A percentile compares a stretch with the other conserved stretches of the same genome.
These are phyloP conservation scores for Trichopoda pennipes DNA, from an alignment of 2,888 invertebrate genomes.

Conservation along the genomic window DNA sequence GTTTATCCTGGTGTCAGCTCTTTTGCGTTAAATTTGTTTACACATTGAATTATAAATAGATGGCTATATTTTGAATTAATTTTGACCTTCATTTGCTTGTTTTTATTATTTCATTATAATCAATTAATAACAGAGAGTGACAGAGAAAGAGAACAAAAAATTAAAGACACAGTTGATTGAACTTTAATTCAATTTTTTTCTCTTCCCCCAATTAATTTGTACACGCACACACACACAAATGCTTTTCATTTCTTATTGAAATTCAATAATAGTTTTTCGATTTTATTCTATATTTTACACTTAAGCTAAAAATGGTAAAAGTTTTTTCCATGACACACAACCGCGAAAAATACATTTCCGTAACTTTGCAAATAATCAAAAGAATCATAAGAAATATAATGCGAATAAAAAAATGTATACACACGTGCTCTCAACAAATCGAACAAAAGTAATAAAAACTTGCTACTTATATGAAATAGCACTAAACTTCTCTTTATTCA, in stretches of 20 bases:
- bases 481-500: not conserved
- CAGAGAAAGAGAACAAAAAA: not conserved
- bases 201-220: not conserved
- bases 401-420: not conserved
- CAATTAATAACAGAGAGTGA: not conserved
- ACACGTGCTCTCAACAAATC: constrained; percentile 48
- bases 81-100: constrained; percentile 34
- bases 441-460: constrained; percentile 32
- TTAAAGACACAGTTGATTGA: too few relatives aligned
- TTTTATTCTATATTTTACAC: not conserved
- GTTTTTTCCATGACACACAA: too few relatives aligned
- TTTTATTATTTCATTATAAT: not conserved
- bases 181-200: not conserved
- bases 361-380: not conserved
- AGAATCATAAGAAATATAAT: not conserved
- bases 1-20: too few relatives aligned
- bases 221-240: not conserved
- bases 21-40: too few relatives aligned
- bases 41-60: too few relatives aligned
- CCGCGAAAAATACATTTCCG: not conserved
- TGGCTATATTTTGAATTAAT: constrained; percentile 3
- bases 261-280: not conserved
- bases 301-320: not conserved
- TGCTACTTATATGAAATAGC: not conserved
- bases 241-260: not conserved